Evolutionary conservation across 2,888 invertebrate species (phyloP).

Genomic region (Lottia gigantea): DNA sequence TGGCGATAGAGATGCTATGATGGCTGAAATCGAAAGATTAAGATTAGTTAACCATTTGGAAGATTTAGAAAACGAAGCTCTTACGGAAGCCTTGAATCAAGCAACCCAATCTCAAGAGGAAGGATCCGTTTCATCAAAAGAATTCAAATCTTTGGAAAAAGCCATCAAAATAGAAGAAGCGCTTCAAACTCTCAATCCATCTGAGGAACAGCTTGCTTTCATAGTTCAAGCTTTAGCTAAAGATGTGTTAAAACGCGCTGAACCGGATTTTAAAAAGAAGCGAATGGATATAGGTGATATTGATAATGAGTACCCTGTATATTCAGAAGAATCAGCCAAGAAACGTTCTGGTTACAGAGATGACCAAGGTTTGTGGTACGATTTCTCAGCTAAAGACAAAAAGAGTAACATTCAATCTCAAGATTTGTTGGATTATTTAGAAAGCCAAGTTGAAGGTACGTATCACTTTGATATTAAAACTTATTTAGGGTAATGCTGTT

Average conservation of each 20-base stretch:
- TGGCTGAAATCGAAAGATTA: constrained; percentile 2
- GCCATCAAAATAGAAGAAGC: constrained; percentile 36
- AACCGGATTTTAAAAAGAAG: constrained; percentile 16
- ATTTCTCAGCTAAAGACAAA: constrained; percentile 1
- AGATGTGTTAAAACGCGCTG: constrained; percentile 11
- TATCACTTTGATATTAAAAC: not conserved
- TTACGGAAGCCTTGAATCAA: constrained; percentile 51
- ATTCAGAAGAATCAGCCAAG: constrained; percentile 3
- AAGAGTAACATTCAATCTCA: not conserved
- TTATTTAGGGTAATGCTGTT: too few species aligned
- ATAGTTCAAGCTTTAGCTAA: constrained; percentile 10
- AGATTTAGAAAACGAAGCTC: constrained; percentile 53
- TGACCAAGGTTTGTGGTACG: constrained; percentile 1
- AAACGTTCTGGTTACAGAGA: not conserved
- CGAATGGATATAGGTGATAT: constrained; percentile 9
- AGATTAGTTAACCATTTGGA: constrained; percentile 32
- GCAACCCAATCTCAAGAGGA: constrained; percentile 49
- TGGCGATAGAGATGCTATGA: not conserved
- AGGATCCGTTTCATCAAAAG: constrained; percentile 31
- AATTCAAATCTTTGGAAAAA: constrained; percentile 30
- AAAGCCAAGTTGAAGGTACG: not conserved
- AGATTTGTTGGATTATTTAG: not conserved
- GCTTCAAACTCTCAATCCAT: constrained; percentile 26
- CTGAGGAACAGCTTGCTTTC: constrained; percentile 11
- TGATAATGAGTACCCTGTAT: constrained; percentile 17